Conservation (phyloP, 2,113 vertebrate species). For the Ageneiosus marmoratus region DNA sequence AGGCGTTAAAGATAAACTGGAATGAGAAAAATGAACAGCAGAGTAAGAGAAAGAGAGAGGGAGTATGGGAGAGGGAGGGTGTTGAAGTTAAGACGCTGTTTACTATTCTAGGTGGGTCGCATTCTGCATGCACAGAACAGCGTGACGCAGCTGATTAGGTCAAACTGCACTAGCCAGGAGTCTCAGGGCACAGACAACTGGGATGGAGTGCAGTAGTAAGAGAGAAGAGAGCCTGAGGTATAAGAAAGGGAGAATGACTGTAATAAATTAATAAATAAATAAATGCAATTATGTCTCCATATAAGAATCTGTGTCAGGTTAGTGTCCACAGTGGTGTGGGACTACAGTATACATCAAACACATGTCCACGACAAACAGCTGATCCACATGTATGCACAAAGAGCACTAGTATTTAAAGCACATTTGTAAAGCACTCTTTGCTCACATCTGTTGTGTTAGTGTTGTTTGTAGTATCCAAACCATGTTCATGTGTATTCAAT, state of each 20-base stretch:
- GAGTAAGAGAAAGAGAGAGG: constrained; percentile 11
- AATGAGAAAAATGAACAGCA: neutral
- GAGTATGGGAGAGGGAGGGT: constrained; percentile 4
- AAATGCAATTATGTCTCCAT: neutral
- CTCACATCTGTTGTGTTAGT: neutral
- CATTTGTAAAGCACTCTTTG: neutral
- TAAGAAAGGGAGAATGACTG: neutral
- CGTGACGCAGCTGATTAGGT: constrained; percentile 34
- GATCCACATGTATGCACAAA: neutral
- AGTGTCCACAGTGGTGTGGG: neutral
- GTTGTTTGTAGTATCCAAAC: neutral
- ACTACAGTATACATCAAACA: neutral
- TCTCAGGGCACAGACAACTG: constrained; percentile 4
- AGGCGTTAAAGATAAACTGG: constrained; percentile 9
- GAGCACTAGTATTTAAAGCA: neutral
- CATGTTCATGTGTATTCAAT: neutral
- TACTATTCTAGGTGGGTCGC: constrained; percentile 52
- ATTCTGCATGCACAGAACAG: constrained; percentile 35
- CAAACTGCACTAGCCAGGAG: constrained; percentile 33
- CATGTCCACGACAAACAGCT: neutral
- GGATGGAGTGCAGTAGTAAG: constrained; percentile 14
- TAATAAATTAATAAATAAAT: neutral
- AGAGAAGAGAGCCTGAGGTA: constrained; percentile 21
- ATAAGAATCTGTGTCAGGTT: neutral
- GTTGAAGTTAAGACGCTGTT: constrained; percentile 56